Base-by-base conservation (phyloP, 2,797 vertebrate species). In the Enteromius unitaeniatus region DNA sequence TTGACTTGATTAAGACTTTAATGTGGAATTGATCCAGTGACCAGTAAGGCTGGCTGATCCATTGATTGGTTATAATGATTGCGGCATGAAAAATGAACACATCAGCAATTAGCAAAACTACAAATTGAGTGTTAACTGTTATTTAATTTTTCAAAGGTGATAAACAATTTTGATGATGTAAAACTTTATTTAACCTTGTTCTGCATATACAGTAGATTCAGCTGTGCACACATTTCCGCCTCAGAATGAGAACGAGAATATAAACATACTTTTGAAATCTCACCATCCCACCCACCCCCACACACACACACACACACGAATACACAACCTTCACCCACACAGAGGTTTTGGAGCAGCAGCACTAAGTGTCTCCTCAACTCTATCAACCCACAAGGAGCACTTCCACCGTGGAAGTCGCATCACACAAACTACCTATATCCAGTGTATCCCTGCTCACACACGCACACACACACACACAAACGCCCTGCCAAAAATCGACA, bases 221-320 rank as follows among this genome's bases (percentile, higher is more conserved):
- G 8, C 47, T 64, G 1, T 73, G 79, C 21, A 40, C 21, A 53
- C 60, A 65, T 67, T 76, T 83, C 60, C 47, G 3, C 58, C 70
- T 75, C 8, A 67, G 42, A 47, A 31, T 42, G 21, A 53, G 5
- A 42, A n/a, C 5, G 10, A 67, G 60, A 67, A 67, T 53, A 74
- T 55, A 83, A 76, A 83, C 72, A 42, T 42, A 67, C 72, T 79
- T 53, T 76, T 76, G 47, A 58, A 84, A n/a, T 68, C 37, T 78
- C n/a, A 79, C 19, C 68, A 68, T n/a, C 37, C 70, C 79, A 7
- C 60, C 14, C n/a, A 40, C 37, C 15, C 19, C 26, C 77, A 60
- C 73, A 67, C 80, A 75, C 79, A 83, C 88, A 23, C 45, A 87
- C 86, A 87, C 77, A 88, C 84, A 86, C 86, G 67, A 26, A 89